Conservation (phyloP, 1,140 invertebrate genomes). For the Eciton burchellii region DNA sequence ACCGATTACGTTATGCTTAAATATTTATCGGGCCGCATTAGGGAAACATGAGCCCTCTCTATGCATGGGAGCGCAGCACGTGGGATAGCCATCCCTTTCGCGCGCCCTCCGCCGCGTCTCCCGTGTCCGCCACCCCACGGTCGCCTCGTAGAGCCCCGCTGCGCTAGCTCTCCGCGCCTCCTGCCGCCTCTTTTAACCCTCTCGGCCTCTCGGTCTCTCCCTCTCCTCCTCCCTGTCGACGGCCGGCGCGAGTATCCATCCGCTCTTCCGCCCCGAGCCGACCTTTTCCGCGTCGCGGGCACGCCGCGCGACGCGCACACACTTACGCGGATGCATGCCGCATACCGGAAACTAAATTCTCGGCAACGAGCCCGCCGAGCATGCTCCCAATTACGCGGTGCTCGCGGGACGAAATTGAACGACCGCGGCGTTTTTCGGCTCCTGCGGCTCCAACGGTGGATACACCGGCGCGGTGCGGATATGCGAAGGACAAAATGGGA, state of each 20-base stretch:
- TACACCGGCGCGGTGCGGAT: too few species aligned
- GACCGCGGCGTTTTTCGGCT: conserved; percentile 75
- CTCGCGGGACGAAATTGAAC: conserved; percentile 74
- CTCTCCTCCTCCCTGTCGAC: conserved; percentile 22
- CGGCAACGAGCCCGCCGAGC: conserved; percentile 79
- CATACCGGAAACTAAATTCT: conserved; percentile 81
- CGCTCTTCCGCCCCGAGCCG: background rate
- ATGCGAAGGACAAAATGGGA: conserved; percentile 22
- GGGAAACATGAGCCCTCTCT: conserved; percentile 85
- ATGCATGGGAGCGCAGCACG: conserved; percentile 84
- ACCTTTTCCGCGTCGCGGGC: conserved; percentile 33
- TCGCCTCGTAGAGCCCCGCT: conserved; percentile 57
- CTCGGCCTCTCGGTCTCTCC: background rate
- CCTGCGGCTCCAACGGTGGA: conserved; percentile 60
- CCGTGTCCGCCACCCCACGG: conserved; percentile 58
- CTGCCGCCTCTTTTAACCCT: conserved; percentile 50
- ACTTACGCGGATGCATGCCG: conserved; percentile 63
- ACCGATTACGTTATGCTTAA: conserved; percentile 84
- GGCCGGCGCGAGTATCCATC: conserved; percentile 11
- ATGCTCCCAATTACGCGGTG: conserved; percentile 81
- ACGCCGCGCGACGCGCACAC: conserved; percentile 31
- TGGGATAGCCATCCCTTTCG: conserved; percentile 79
- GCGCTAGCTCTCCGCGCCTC: conserved; percentile 25
- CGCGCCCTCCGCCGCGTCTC: conserved; percentile 61
- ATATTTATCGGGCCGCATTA: conserved; percentile 85